These are phyloP conservation scores for Syngnathus floridae DNA, from an alignment of 2,113 vertebrate species.

Conservation along the genomic window DNA sequence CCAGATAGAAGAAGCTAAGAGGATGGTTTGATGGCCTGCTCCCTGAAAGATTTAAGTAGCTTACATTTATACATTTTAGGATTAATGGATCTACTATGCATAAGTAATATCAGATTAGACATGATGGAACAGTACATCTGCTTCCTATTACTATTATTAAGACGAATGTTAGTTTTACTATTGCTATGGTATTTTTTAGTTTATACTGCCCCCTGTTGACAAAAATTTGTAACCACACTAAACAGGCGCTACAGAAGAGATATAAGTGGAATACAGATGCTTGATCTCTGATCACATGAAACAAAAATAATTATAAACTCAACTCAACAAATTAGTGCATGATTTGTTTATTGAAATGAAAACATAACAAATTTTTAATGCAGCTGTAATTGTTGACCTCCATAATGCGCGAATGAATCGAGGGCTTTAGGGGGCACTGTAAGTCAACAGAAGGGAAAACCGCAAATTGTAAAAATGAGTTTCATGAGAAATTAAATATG, in stretches of 20 bases:
- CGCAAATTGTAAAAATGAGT: not conserved
- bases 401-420: too few species aligned
- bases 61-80: conserved; percentile 10
- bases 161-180: not conserved
- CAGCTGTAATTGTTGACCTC: not conserved
- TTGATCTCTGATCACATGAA: not conserved
- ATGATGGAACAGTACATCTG: conserved; percentile 3
- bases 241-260: not conserved
- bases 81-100: conserved; percentile 12
- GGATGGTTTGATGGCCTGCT: not conserved
- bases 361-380: not conserved
- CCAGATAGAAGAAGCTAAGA: conserved; percentile 6
- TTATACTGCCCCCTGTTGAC: conserved; percentile 52
- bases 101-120: not conserved
- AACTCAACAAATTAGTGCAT: too few species aligned
- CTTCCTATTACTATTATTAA: conserved; percentile 9
- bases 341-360: too few species aligned
- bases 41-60: conserved; percentile 8
- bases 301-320: too few species aligned
- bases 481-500: too few species aligned
- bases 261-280: not conserved
- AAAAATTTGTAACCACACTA: not conserved
- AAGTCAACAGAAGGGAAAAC: not conserved
- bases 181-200: conserved; percentile 12
- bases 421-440: conserved; percentile 35